A percentile compares a stretch with the other conserved stretches of the same genome.
Evolutionary conservation across 2,888 invertebrate genomes (phyloP).

Genomic region (Hydriomena furcata): DNA sequence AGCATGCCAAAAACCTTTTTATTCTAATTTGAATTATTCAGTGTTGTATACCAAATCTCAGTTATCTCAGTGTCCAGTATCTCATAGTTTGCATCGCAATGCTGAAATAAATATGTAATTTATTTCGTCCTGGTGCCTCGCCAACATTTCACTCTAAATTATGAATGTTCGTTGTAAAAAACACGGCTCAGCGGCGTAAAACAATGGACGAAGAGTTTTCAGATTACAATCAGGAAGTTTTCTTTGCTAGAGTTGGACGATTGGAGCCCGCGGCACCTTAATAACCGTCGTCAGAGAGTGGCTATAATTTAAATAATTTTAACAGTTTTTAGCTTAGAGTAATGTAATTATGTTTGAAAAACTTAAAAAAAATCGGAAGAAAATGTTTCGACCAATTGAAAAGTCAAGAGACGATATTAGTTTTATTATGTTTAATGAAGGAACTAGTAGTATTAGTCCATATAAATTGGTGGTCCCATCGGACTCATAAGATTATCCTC

Average conservation of each 20-base stretch:
- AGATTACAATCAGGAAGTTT: conserved; percentile 4
- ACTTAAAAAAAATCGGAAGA: too few species aligned
- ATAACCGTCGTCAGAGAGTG: conserved; percentile 2
- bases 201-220: conserved; percentile 17
- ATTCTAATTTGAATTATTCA: neutral
- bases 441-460: too few species aligned
- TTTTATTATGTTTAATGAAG: too few species aligned
- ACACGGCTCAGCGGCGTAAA: conserved; percentile 13
- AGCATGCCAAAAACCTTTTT: too few species aligned
- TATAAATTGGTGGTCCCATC: too few species aligned
- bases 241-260: conserved; percentile 9
- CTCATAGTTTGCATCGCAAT: conserved; percentile 4
- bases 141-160: conserved; percentile 29
- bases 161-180: conserved; percentile 23
- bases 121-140: conserved; percentile 23
- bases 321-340: too few species aligned
- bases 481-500: too few species aligned
- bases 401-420: too few species aligned
- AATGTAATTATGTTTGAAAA: too few species aligned
- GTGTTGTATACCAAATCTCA: neutral
- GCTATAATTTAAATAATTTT: neutral
- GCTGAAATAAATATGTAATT: conserved; percentile 17
- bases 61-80: neutral
- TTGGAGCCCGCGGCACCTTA: conserved; percentile 4
- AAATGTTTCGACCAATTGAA: too few species aligned